Evolutionary conservation across 1,140 invertebrate genomes (phyloP), one percentile per base, ranked within the genome.

Genomic region (Hormaphis cornu): DNA sequence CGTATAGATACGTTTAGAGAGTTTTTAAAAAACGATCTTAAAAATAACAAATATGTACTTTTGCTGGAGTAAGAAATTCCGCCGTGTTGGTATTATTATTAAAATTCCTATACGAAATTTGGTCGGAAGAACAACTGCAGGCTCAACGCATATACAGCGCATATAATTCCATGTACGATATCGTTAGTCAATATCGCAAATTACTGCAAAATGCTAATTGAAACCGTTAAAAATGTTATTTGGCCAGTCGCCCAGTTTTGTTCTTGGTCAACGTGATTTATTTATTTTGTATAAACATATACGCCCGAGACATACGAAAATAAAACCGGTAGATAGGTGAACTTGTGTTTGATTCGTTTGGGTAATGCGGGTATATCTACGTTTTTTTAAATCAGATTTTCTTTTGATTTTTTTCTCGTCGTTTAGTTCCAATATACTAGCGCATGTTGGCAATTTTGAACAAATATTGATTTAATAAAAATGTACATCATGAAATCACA

Each of bases 261-360:
- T 40, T 37, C 33, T 37, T 40, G n/a, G 46, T 58, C 40, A 58
- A 37, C 54, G 33, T 22, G 54, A 40, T 58, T 58, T 24, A 40
- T 58, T 58, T 24, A 16, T 40, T 40, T 58, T 40, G 35, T 58
- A 40, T 58, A 58, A 58, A 40, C 40, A 58, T 58, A 40, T 30
- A n/a, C 1, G 40, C 20, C 1, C 20, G 18, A 20, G 7, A 35
- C 22, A 8, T 26, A 50, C 18, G 40, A 37, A 58, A 16, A 24
- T 58, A 58, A 58, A 40, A 58, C 54, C 54, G 33, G 33, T 58
- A 58, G n/a, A n/a, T n/a, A n/a, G n/a, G n/a, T n/a, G n/a, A n/a
- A n/a, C n/a, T n/a, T n/a, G n/a, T n/a, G n/a, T n/a, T n/a, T n/a
- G n/a, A n/a, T n/a, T n/a, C n/a, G n/a, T n/a, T n/a, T n/a, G n/a